Percentiles rank a stretch among this genome's conserved stretches.
Evolutionary conservation across 2,113 vertebrate species (phyloP).

Genomic region (Lichenostomus cassidix): DNA sequence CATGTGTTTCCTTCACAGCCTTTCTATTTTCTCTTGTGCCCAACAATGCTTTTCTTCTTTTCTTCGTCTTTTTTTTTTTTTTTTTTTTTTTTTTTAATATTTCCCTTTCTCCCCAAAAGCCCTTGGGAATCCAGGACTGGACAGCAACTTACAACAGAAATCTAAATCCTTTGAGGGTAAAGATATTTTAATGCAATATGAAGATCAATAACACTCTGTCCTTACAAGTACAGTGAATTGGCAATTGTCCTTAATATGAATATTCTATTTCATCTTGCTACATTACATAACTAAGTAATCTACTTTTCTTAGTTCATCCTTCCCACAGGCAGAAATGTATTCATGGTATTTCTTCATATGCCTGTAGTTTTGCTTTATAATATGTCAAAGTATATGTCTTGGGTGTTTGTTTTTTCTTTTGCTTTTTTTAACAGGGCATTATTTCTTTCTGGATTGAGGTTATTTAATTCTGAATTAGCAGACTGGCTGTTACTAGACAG

Average conservation of each 20-base stretch:
- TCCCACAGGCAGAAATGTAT: background rate
- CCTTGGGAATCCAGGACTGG: background rate
- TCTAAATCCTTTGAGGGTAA: background rate
- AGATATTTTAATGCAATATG: background rate
- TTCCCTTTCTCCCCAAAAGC: background rate
- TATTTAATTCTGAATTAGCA: background rate
- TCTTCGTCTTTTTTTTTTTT: rapidly evolving
- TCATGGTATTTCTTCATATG: background rate
- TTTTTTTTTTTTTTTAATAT: rapidly evolving
- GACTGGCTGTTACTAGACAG: background rate
- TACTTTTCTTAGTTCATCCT: background rate
- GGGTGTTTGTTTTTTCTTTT: background rate
- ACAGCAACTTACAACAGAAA: background rate
- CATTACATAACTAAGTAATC: background rate
- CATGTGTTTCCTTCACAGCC: background rate
- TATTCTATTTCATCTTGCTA: background rate
- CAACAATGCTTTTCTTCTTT: rapidly evolving
- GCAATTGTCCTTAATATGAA: background rate
- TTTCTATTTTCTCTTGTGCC: background rate
- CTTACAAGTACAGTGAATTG: background rate
- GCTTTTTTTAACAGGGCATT: background rate
- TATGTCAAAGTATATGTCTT: background rate
- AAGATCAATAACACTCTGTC: background rate
- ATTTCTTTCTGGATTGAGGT: background rate
- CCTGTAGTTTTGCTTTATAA: background rate